phyloP scores from a whole-genome alignment of 2,888 invertebrate genomes.

The Physocephala rufipes region DNA sequence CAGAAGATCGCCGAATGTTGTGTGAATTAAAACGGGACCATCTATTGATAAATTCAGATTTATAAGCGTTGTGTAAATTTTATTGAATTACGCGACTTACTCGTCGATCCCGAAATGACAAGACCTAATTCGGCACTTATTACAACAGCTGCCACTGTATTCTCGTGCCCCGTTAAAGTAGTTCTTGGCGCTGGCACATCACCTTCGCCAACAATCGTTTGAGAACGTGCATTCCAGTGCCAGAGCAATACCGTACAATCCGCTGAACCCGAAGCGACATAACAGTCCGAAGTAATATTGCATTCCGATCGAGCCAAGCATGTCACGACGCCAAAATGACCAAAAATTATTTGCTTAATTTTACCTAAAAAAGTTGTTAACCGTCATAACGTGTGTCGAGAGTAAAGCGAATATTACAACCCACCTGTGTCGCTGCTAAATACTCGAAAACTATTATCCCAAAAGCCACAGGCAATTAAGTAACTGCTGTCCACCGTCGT shows the following conservation, averaged over 20 bases:
- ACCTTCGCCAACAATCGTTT: conserved; percentile 96
- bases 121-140: conserved; percentile 98
- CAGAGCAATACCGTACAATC: conserved; percentile 98
- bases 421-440: conserved; percentile 93
- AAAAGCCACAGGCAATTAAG: conserved; percentile 97
- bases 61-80: background rate
- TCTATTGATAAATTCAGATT: conserved; percentile 67
- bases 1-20: conserved; percentile 95
- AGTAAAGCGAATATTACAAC: background rate
- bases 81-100: conserved; percentile 62
- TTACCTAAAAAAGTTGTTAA: conserved; percentile 73
- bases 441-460: conserved; percentile 99
- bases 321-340: conserved; percentile 98
- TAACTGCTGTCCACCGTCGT: conserved; percentile 98
- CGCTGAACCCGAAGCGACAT: conserved; percentile 96
- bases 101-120: conserved; percentile 91
- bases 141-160: conserved; percentile 92
- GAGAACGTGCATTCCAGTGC: conserved; percentile 98
- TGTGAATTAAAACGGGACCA: conserved; percentile 97
- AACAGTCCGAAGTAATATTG: conserved; percentile 98
- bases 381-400: no score
- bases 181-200: conserved; percentile 95
- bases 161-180: conserved; percentile 97
- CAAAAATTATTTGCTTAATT: conserved; percentile 98
- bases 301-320: conserved; percentile 97